Conservation (phyloP, 2,113 vertebrate species). For the Arothron firmamentum region DNA sequence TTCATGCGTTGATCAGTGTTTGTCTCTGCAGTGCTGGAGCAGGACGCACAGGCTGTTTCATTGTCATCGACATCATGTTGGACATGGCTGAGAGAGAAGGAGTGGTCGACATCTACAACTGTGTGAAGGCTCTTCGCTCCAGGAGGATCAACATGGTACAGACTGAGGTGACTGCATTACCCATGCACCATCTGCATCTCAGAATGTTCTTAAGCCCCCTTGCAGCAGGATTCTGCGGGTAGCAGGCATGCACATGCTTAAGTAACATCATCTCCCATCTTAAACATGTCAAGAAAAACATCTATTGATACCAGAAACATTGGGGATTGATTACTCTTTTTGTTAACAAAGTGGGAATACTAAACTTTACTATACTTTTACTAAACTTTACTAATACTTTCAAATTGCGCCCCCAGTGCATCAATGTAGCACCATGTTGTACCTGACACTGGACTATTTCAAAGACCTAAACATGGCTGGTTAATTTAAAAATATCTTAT, state of each 20-base stretch:
- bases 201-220: slow-evolving; percentile 16
- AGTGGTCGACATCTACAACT: slow-evolving; percentile 99
- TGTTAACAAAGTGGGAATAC: not conserved
- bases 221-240: slow-evolving; percentile 19
- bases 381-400: too few relatives aligned
- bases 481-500: not conserved
- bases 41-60: slow-evolving; percentile 95
- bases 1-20: not conserved
- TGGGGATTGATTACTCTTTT: not conserved
- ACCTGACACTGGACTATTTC: not conserved
- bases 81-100: slow-evolving; percentile 99
- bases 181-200: slow-evolving; percentile 68
- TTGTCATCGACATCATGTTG: slow-evolving; percentile 99
- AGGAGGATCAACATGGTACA: slow-evolving; percentile 99
- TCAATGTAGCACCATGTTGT: not conserved
- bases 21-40: slow-evolving; percentile 84
- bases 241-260: slow-evolving; percentile 24
- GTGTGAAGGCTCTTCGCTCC: slow-evolving; percentile 94
- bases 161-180: slow-evolving; percentile 88
- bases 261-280: slow-evolving; percentile 6
- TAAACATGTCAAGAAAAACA: slow-evolving; percentile 11
- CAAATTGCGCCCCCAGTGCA: not conserved
- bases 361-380: too few relatives aligned
- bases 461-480: not conserved
- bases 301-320: not conserved